These are phyloP conservation scores for Gopherus evgoodei DNA, from an alignment of 2,113 vertebrate species.

Conservation along the genomic window DNA sequence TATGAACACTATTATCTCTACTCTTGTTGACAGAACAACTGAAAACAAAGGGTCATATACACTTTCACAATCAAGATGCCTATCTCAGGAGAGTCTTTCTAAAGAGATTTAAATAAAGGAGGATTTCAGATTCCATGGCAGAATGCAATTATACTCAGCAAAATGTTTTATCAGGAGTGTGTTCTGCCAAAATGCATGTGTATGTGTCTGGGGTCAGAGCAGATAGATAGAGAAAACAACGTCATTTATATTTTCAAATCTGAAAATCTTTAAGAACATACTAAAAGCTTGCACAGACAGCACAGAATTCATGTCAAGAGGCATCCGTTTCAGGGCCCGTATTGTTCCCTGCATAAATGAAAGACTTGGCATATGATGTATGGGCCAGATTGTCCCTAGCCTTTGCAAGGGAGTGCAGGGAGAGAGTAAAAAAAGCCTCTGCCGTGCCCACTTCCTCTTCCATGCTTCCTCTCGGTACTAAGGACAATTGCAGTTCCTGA, in stretches of 20 bases:
- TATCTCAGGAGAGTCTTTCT: conserved; percentile 27
- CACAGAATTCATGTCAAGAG: neutral
- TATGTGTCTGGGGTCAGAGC: conserved; percentile 17
- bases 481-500: neutral
- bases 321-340: neutral
- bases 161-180: neutral
- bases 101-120: conserved; percentile 3
- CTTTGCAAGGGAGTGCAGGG: neutral
- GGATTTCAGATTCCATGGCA: conserved; percentile 26
- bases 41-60: conserved; percentile 11
- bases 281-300: neutral
- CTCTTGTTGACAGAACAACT: neutral
- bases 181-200: conserved; percentile 26
- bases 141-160: conserved; percentile 43
- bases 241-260: neutral
- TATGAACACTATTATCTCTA: conserved; percentile 23
- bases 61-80: conserved; percentile 31
- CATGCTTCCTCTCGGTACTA: neutral
- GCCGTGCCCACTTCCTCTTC: neutral
- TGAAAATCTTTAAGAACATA: neutral
- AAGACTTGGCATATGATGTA: neutral
- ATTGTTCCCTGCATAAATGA: neutral
- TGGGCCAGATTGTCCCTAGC: neutral
- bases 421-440: neutral
- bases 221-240: neutral